Evolutionary conservation across 2,888 invertebrate species (phyloP), one percentile per base, ranked within the genome.

Genomic region (Horisme vitalbata): DNA sequence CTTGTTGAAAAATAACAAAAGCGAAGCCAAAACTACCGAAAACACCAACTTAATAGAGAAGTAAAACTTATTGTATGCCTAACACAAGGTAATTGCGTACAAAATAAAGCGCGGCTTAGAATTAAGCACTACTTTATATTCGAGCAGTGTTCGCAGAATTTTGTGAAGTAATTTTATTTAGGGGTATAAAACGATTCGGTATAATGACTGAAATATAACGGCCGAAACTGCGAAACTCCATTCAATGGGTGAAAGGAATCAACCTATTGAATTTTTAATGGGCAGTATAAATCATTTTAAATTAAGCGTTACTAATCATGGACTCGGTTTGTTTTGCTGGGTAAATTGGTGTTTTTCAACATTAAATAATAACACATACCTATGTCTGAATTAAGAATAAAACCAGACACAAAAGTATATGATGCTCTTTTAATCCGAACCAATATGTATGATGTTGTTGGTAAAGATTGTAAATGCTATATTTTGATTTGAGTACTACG

Each of bases 131-230:
- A 71, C 63, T 76, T 68, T 69, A 68, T 72, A 79, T 78, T 77
- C 76, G 57, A 47, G 45, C 49, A 60, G 63, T 61, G 58, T 52
- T 45, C 48, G 55, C 49, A 48, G 50, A 51, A 59, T 50, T 61
- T 63, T 61, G 59, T 61, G 58, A 66, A 69, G 71, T 77, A 76
- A 80, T 80, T 83, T 82, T 75, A 76, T 82, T 79, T 71, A 38
- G 33, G 47, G 70, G 56, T 62, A 71, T 82, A 76, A 82, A 83
- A 72, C 74, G 74, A 73, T 76, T 74, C 63, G 32, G 51, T 48
- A 59, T 45, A 45, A 45, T 45, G 45, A 75, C 80, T 79, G 75
- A 74, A 68, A 66, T 63, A 64, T 78, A 73, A 70, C 59, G 65
- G 54, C 7, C 18, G 6, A 18, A 18, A 18, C 18, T 18, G 12